Conservation (phyloP, 1,140 invertebrate genomes). For the Heterodera schachtii region DNA sequence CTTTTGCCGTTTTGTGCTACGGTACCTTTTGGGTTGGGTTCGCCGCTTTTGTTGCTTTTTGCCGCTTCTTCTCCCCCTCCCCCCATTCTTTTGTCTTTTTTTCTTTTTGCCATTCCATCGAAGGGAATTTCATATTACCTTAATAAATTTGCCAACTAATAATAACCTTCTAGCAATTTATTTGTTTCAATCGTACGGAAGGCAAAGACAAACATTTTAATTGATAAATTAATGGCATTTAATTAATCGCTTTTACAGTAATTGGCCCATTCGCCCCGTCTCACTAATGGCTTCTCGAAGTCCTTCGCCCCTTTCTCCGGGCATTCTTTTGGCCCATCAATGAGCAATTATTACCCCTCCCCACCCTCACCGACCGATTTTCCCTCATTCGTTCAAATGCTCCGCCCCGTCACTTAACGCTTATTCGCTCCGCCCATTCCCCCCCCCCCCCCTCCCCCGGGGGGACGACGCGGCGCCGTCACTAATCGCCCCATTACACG, state of each 20-base stretch:
- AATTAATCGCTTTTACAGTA: not conserved
- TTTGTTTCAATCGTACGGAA: no score
- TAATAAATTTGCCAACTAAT: no score
- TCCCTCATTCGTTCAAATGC: not conserved
- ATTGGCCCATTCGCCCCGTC: not conserved
- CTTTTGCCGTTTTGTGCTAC: not conserved
- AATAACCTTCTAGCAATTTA: no score
- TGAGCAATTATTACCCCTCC: not conserved
- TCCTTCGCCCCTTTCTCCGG: not conserved
- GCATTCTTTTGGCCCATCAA: not conserved
- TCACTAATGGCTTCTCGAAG: not conserved
- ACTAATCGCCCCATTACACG: slow-evolving; percentile 10
- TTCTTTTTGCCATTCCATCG: not conserved
- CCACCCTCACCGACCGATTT: not conserved
- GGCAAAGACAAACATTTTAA: no score
- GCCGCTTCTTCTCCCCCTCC: not conserved
- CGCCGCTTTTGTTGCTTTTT: not conserved
- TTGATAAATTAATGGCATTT: no score
- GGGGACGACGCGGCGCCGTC: not conserved
- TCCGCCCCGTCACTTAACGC: slow-evolving; percentile 12
- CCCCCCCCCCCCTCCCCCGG: not conserved
- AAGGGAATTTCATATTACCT: no score
- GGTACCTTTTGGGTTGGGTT: slow-evolving; percentile 1
- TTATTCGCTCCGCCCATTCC: slow-evolving; percentile 8
- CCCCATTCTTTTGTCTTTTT: not conserved